These are phyloP conservation scores for Sitta europaea DNA, from an alignment of 2,113 vertebrate species.

Conservation along the genomic window DNA sequence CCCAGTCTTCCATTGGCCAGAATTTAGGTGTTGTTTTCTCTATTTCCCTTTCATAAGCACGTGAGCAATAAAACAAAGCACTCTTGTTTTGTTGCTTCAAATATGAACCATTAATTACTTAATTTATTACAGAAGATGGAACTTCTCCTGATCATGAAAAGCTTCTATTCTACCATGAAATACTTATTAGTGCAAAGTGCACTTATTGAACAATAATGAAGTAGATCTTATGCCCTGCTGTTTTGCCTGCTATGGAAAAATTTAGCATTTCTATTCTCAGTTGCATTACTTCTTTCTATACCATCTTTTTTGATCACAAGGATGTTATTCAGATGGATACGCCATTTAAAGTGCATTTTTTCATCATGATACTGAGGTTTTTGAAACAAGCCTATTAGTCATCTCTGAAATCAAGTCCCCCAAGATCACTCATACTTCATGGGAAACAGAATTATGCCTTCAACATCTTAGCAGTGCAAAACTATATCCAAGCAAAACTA, in stretches of 20 bases:
- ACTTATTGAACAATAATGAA: neutral
- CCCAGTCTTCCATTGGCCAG: neutral
- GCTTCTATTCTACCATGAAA: neutral
- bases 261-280: neutral
- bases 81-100: neutral
- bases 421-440: neutral
- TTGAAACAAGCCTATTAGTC: neutral
- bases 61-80: neutral
- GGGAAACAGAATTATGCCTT: neutral
- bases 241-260: neutral
- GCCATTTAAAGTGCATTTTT: neutral
- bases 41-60: neutral
- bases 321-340: neutral
- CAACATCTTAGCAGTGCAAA: neutral
- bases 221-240: neutral
- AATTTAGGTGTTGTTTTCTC: neutral
- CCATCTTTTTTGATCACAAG: neutral
- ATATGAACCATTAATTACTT: neutral
- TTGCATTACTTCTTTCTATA: neutral
- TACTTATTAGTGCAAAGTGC: neutral
- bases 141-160: neutral
- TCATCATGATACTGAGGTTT: neutral
- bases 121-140: neutral
- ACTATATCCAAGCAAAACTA: neutral
- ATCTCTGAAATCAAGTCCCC: neutral